Evolutionary conservation across 2,888 invertebrate species (phyloP).

Genomic region (Drosophila anomelani): DNA sequence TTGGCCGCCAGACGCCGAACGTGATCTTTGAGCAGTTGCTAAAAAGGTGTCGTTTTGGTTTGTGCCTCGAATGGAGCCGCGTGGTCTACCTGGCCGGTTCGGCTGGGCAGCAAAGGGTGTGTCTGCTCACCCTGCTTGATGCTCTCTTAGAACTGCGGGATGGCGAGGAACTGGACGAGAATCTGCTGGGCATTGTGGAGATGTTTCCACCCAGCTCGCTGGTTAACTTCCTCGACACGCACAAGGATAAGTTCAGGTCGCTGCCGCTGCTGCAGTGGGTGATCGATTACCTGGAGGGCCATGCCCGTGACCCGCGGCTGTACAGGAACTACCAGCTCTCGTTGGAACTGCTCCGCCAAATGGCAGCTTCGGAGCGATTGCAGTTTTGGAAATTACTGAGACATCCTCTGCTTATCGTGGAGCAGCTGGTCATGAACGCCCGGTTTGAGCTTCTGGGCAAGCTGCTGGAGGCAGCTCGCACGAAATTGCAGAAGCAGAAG

Average conservation of each 20-base stretch:
- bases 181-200: conserved; percentile 86
- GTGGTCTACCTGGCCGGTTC: conserved; percentile 85
- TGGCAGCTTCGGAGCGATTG: conserved; percentile 86
- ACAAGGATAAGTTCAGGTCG: conserved; percentile 88
- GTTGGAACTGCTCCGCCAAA: conserved; percentile 88
- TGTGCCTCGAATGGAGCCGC: conserved; percentile 90
- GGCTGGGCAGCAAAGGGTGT: conserved; percentile 81
- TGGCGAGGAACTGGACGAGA: conserved; percentile 74
- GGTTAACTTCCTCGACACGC: conserved; percentile 87
- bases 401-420: conserved; percentile 91
- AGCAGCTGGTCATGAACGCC: conserved; percentile 94
- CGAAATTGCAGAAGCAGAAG: conserved; percentile 64
- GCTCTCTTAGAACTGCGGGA: conserved; percentile 75
- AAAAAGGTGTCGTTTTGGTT: conserved; percentile 83
- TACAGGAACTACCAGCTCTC: conserved; percentile 89
- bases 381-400: conserved; percentile 88
- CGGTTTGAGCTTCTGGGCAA: conserved; percentile 89
- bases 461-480: conserved; percentile 87
- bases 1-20: conserved; percentile 81
- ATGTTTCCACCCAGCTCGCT: conserved; percentile 87
- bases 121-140: conserved; percentile 74
- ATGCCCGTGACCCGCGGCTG: conserved; percentile 59
- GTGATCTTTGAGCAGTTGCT: conserved; percentile 80
- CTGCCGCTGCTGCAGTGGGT: conserved; percentile 88
- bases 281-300: conserved; percentile 87